Conservation (phyloP, 2,113 vertebrate genomes). For the Megaptera novaeangliae region DNA sequence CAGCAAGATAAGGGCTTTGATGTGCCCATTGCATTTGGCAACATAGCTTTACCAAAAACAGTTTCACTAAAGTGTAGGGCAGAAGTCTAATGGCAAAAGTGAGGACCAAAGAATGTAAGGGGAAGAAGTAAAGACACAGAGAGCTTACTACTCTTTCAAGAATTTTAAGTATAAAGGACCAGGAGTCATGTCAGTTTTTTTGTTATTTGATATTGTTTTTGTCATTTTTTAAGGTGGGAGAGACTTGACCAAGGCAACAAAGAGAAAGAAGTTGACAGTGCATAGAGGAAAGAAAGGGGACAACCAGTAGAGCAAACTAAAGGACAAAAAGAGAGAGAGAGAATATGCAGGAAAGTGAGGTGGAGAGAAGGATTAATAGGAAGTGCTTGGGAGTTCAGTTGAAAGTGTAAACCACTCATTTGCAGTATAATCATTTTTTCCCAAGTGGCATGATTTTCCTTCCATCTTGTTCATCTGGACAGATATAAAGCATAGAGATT, state of each 20-base stretch:
- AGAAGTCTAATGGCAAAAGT: background rate
- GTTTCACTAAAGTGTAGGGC: background rate
- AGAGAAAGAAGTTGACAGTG: background rate
- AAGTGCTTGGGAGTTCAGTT: background rate
- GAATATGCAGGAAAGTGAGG: background rate
- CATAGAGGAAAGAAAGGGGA: background rate
- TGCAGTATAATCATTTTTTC: accelerated
- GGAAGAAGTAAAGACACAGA: background rate
- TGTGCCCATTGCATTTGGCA: background rate
- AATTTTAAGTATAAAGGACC: background rate
- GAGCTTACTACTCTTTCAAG: background rate
- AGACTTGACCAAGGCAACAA: background rate
- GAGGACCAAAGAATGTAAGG: background rate
- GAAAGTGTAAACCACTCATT: background rate
- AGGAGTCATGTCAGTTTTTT: background rate
- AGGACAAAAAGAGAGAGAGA: background rate
- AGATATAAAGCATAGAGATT: background rate
- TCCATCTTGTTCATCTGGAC: background rate
- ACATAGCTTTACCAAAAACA: background rate
- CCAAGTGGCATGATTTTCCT: background rate
- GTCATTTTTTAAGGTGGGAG: background rate
- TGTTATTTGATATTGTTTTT: background rate
- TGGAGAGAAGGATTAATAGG: background rate
- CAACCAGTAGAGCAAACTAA: background rate
- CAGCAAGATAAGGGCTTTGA: background rate